Percentiles rank a stretch among this genome's conserved stretches.
These are phyloP conservation scores for Drosophila colorata DNA, from an alignment of 2,888 invertebrate genomes.

Conservation along the genomic window DNA sequence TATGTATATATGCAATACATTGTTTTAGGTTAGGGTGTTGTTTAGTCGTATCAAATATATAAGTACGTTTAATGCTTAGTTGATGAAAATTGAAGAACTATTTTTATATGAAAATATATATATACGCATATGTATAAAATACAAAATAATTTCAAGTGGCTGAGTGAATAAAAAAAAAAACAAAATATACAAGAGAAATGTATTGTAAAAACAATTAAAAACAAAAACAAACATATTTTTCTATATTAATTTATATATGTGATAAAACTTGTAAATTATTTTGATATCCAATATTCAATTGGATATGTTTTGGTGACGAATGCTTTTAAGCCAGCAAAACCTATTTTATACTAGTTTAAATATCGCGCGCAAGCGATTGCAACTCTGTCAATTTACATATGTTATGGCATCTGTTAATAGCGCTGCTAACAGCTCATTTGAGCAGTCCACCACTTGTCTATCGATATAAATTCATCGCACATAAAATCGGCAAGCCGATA, in stretches of 20 bases:
- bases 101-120: conserved; percentile 69
- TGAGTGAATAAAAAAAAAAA: conserved; percentile 70
- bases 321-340: too few species aligned
- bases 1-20: conserved; percentile 60
- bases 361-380: neutral
- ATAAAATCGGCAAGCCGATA: conserved; percentile 5
- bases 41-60: conserved; percentile 52
- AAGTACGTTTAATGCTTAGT: conserved; percentile 47
- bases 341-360: neutral
- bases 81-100: conserved; percentile 56
- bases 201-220: conserved; percentile 4
- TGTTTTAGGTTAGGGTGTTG: conserved; percentile 79
- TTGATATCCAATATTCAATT: too few species aligned
- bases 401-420: too few species aligned
- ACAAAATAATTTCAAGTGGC: conserved; percentile 70
- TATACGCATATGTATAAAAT: conserved; percentile 54
- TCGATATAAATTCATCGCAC: conserved; percentile 19
- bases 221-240: neutral
- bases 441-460: neutral
- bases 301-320: too few species aligned
- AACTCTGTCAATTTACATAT: neutral
- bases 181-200: conserved; percentile 20
- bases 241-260: neutral
- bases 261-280: too few species aligned
- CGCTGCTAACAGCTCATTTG: neutral